Base-by-base conservation (phyloP, 2,888 invertebrate genomes). In the Cataglyphis cursor region DNA sequence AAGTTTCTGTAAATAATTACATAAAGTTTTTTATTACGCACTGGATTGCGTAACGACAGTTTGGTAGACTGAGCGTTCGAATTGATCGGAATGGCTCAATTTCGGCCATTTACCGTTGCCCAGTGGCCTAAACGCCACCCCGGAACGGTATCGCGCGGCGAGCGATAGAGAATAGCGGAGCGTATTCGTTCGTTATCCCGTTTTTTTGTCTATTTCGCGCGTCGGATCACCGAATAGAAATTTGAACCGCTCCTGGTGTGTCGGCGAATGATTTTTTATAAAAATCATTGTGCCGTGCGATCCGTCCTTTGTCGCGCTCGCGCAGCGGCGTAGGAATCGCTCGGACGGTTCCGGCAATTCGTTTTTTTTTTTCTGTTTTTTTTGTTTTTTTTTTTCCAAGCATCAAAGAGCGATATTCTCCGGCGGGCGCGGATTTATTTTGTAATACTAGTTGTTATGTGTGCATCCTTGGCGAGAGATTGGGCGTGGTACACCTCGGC, bases 221-320 rank as follows among this genome's bases (percentile, higher is more conserved):
- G n/a, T 44, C 70, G 38, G 70, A 70, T 72, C 78, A 80, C 72
- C 35, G 59, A 48, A 61, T 72, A 72, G 78, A 80, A 72, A 80
- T 72, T 72, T 5, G 59, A 59, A 48, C 44, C 72, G 59, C 31
- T 59, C 21, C 59, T 21, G 44, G 35, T 31, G 59, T 70, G 59
- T 44, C 44, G 21, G 59, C 59, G 59, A 72, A 80, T 80, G 72
- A 80, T 80, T 80, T 80, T 51, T 80, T 80, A 70, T 48, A 70
- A 72, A 51, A 80, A 80, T 80, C 72, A 72, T 72, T 21, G 72
- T 61, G 41, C 78, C 59, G 44, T 61, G 59, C 59, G 72, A 57
- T 57, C 31, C 78, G n/a, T 28, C 68, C 76, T 78, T 78, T 78
- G 78, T 72, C 72, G 72, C 18, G 35, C 44, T 54, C 9, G 9